Evolutionary conservation across 2,888 invertebrate genomes (phyloP).

Genomic region (Cremastinae sp.): DNA sequence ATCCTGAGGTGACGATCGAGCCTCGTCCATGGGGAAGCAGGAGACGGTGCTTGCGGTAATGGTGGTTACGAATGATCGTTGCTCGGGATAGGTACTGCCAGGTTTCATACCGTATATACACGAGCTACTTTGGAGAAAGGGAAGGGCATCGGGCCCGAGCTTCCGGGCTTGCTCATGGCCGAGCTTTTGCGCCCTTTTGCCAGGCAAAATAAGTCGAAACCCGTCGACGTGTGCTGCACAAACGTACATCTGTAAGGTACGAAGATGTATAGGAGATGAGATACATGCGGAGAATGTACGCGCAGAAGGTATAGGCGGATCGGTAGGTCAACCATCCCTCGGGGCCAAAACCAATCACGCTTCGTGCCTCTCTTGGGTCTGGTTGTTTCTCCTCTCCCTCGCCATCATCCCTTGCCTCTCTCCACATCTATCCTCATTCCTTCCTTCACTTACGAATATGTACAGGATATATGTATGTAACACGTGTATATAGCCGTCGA

Average conservation of each 20-base stretch:
- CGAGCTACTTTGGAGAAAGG: too few species aligned
- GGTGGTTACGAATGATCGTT: conserved; percentile 10
- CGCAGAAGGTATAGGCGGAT: conserved; percentile 44
- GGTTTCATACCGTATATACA: conserved; percentile 7
- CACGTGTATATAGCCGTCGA: background rate
- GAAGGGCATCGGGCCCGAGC: too few species aligned
- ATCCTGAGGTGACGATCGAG: conserved; percentile 8
- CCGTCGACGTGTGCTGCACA: background rate
- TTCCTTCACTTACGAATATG: conserved; percentile 6
- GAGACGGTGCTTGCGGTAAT: conserved; percentile 30
- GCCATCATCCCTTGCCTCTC: conserved; percentile 11
- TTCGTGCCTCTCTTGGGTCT: conserved; percentile 59
- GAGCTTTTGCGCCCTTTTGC: background rate
- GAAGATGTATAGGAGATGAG: conserved; percentile 20
- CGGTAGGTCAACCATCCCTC: conserved; percentile 64
- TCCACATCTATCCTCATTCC: conserved; percentile 30
- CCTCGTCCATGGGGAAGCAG: conserved; percentile 8
- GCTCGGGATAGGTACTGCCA: background rate
- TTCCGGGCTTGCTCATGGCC: too few species aligned
- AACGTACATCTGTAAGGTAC: conserved; percentile 20
- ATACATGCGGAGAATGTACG: conserved; percentile 27
- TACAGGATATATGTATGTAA: background rate
- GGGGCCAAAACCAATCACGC: conserved; percentile 66
- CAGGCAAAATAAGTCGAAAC: background rate
- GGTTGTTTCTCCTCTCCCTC: conserved; percentile 61